phyloP scores from a whole-genome alignment of 2,113 vertebrate species.

The Junco hyemalis region DNA sequence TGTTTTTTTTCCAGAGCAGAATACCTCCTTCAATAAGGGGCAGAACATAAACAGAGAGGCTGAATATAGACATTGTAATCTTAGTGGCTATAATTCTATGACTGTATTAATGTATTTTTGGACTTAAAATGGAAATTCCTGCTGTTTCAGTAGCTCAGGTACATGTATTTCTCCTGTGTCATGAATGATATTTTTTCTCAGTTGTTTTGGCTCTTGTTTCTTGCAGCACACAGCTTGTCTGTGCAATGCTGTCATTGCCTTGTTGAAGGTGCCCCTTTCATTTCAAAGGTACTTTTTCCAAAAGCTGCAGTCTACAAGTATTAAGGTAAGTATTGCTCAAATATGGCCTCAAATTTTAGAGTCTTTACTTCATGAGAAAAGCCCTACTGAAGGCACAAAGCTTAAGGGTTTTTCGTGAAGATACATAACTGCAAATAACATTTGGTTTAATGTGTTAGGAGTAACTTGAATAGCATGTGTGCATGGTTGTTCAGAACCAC shows the following conservation, averaged over 20 bases:
- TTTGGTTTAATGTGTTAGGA: background rate
- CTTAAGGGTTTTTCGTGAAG: background rate
- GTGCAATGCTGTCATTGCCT: conserved; percentile 89
- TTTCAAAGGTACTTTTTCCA: conserved; percentile 99
- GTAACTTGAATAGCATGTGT: background rate
- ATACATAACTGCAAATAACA: background rate
- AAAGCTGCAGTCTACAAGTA: conserved; percentile 97
- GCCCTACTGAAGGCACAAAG: background rate
- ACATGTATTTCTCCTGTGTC: background rate
- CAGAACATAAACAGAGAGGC: background rate
- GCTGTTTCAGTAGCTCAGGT: background rate
- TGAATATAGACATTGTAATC: background rate
- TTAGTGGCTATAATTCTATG: background rate
- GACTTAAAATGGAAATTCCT: background rate
- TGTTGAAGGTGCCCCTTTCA: conserved; percentile 95
- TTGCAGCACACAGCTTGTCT: conserved; percentile 92
- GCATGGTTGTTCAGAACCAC: background rate
- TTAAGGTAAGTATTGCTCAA: conserved; percentile 81
- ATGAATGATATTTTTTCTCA: background rate
- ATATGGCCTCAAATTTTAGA: background rate
- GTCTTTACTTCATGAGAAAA: background rate
- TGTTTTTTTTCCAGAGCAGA: background rate
- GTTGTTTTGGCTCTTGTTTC: conserved; percentile 16
- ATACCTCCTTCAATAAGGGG: background rate
- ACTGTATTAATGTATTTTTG: background rate